Evolutionary conservation across 2,113 vertebrate genomes (phyloP).

Genomic region (Barbus barbus): DNA sequence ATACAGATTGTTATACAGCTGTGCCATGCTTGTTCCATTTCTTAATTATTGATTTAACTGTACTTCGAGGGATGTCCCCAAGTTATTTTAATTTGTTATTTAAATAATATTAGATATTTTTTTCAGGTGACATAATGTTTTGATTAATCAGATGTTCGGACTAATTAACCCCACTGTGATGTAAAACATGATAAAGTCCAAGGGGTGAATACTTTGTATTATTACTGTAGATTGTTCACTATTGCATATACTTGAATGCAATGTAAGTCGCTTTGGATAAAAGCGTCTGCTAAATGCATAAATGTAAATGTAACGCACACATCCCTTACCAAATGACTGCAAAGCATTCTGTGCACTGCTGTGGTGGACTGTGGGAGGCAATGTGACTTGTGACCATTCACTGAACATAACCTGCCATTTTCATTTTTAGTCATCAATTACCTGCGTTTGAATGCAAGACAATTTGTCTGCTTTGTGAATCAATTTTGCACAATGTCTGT

Average conservation of each 20-base stretch:
- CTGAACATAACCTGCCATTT: background rate
- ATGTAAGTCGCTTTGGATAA: too few relatives aligned
- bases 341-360: constrained; percentile 1
- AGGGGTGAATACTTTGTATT: background rate
- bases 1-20: too few relatives aligned
- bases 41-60: background rate
- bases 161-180: background rate
- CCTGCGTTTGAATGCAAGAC: background rate
- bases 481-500: constrained; percentile 10
- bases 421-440: background rate
- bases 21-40: too few relatives aligned
- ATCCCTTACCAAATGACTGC: background rate
- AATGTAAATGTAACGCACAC: too few relatives aligned
- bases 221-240: background rate
- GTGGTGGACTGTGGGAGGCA: background rate
- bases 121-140: background rate
- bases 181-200: background rate
- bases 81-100: too few relatives aligned
- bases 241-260: too few relatives aligned
- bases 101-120: too few relatives aligned
- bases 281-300: too few relatives aligned
- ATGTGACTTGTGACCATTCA: background rate
- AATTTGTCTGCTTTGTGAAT: background rate
- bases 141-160: background rate
- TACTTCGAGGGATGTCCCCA: background rate